Percentiles rank a stretch among this genome's conserved stretches.
These are phyloP conservation scores for Luperina nickerlii DNA, from an alignment of 2,888 invertebrate genomes.

Conservation along the genomic window DNA sequence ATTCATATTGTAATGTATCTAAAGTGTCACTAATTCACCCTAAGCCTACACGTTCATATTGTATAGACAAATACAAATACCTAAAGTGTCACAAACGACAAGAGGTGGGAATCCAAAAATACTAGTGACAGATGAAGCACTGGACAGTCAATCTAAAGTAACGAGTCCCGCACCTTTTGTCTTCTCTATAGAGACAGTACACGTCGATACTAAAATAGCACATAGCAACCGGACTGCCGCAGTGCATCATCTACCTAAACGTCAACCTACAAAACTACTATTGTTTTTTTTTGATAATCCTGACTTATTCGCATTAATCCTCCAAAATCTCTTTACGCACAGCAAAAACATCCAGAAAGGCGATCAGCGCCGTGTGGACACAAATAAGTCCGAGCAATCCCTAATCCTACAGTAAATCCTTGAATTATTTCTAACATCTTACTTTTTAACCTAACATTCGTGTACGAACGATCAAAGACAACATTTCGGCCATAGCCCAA, in stretches of 20 bases:
- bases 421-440: conserved; percentile 26
- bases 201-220: neutral
- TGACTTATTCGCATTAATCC: conserved; percentile 25
- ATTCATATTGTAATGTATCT: conserved; percentile 27
- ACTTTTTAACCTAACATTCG: conserved; percentile 30
- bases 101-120: conserved; percentile 55
- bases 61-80: conserved; percentile 35
- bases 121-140: conserved; percentile 45
- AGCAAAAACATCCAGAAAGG: neutral
- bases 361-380: neutral
- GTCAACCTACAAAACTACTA: conserved; percentile 33
- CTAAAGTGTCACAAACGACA: conserved; percentile 43
- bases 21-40: conserved; percentile 30
- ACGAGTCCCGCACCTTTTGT: conserved; percentile 22
- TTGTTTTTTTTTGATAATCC: conserved; percentile 3
- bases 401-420: conserved; percentile 26
- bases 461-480: conserved; percentile 28
- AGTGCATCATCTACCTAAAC: conserved; percentile 34
- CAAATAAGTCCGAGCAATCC: conserved; percentile 42
- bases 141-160: conserved; percentile 18
- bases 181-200: conserved; percentile 6
- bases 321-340: neutral
- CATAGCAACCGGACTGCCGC: conserved; percentile 12
- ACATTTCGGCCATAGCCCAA: conserved; percentile 30
- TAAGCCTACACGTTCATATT: conserved; percentile 21